Evolutionary conservation across 2,113 vertebrate genomes (phyloP).

Genomic region (Cyprinodon tularosa): DNA sequence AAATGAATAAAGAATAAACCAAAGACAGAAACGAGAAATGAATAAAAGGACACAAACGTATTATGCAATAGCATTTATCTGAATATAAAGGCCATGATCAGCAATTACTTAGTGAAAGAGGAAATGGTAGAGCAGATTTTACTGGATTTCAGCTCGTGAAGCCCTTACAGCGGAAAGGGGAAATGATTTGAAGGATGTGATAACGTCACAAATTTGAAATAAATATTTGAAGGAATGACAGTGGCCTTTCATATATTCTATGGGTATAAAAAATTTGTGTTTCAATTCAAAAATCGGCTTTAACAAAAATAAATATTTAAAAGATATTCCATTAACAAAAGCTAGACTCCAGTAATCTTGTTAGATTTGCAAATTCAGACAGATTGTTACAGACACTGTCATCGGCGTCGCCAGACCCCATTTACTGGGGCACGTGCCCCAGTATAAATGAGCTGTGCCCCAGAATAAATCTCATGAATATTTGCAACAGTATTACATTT

Average conservation of each 20-base stretch:
- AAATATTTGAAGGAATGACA: neutral
- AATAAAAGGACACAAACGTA: neutral
- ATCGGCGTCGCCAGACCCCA: too few relatives aligned
- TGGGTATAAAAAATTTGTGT: neutral
- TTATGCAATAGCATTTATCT: neutral
- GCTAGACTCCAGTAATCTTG: neutral
- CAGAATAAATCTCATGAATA: too few relatives aligned
- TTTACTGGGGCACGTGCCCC: too few relatives aligned
- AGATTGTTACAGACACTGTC: rapidly evolving
- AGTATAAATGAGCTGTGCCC: too few relatives aligned
- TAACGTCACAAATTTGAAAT: neutral
- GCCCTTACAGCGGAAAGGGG: slow-evolving; percentile 34
- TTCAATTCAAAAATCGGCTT: neutral
- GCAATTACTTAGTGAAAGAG: neutral
- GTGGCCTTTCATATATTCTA: neutral
- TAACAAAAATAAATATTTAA: neutral
- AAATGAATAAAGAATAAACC: neutral
- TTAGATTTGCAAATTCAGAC: neutral
- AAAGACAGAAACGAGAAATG: neutral
- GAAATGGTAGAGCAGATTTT: neutral
- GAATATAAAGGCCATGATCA: neutral
- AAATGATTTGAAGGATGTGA: slow-evolving; percentile 24
- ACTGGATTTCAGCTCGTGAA: slow-evolving; percentile 8
- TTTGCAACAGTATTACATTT: too few relatives aligned
- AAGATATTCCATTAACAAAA: neutral